These are phyloP conservation scores for Mustela nigripes DNA, from an alignment of 2,113 vertebrate species.

Conservation along the genomic window DNA sequence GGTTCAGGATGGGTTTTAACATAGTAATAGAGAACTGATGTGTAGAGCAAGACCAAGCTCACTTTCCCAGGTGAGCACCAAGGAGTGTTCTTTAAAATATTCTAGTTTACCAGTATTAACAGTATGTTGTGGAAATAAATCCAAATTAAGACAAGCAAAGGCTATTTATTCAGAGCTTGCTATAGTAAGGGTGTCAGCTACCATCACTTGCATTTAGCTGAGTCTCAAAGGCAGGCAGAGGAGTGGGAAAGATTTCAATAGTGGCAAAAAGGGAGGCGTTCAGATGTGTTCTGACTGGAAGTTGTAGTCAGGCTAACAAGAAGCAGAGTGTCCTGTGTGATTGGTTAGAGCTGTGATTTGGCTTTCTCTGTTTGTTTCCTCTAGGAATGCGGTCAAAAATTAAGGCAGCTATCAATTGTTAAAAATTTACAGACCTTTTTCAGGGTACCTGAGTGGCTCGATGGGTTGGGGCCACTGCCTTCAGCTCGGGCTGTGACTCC, in stretches of 20 bases:
- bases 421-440: background rate
- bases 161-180: background rate
- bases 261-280: background rate
- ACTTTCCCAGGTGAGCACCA: background rate
- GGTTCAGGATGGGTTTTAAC: background rate
- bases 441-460: too few relatives aligned
- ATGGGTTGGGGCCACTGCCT: too few relatives aligned
- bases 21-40: background rate
- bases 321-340: background rate
- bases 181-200: background rate
- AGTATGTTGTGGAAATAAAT: background rate
- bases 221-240: background rate
- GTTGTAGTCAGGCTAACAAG: background rate
- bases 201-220: background rate
- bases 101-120: background rate
- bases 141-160: background rate
- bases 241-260: background rate
- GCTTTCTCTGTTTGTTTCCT: background rate
- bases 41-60: background rate
- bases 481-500: too few relatives aligned
- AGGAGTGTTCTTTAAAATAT: background rate
- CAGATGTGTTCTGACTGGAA: background rate
- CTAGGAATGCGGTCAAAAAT: background rate
- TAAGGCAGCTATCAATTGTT: background rate
- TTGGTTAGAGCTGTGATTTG: background rate